Base-by-base conservation (phyloP, 92 coral and sea anemone genomes). In the Porites lobata region DNA sequence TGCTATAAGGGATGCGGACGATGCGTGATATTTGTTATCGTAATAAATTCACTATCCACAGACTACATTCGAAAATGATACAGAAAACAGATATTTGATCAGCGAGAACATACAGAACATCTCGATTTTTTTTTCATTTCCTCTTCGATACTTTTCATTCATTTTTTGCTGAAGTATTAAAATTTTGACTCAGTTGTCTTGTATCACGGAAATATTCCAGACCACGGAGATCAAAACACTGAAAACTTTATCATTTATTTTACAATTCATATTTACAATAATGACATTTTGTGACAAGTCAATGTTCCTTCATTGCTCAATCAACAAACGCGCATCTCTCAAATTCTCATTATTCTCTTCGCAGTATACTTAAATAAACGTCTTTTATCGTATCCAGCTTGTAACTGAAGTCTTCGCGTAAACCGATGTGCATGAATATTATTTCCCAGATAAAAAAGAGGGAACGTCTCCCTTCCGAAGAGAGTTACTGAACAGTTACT, bases 241-340 rank as follows among this genome's bases (percentile, higher is more conserved):
- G 77, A n/a, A 58, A 12, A 26, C 20, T 38, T 69, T 69, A 51
- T 21, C 65, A 66, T 80, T 82, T 82, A 82, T 82, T 82, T 82
- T 70, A 70, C 86, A 70, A 70, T 38, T 57, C 53, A 8, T 82
- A 82, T 82, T 82, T 82, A 82, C 86, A 82, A 82, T 29, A 76
- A 54, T 76, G 66, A 32, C 69, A 70, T n/a, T 38, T 82, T 54
- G 54, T 51, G 77, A 38, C 68, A 69, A 57, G 77, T 82, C 78
- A 54, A 81, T 69, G 12, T 65, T 29, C 21, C 24, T 50, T 82
- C 11, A 18, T 57, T 62, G 47, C 8, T 26, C 57, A 32, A 22
- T 56, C 63, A 77, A 32, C 24, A 10, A 15, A 57, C 69, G 52
- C 50, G 26, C 38, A 54, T 24, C 61, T 15, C 69, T 53, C 76